A percentile compares a stretch with the other conserved stretches of the same genome.
phyloP scores from a whole-genome alignment of 2,113 vertebrate genomes.

The Tyrannus savana region DNA sequence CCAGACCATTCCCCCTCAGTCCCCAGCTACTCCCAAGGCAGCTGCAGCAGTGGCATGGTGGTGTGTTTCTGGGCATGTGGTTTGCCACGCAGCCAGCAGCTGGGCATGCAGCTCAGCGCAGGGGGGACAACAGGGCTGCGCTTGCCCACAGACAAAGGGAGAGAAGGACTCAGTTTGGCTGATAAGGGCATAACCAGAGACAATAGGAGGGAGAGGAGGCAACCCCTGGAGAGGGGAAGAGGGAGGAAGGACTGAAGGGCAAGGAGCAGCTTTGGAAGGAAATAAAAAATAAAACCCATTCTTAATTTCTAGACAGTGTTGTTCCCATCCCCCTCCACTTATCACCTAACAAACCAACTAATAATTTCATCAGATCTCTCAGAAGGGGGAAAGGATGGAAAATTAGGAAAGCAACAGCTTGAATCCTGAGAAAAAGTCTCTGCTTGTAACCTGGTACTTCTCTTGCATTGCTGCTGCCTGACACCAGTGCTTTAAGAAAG shows the following conservation, averaged over 20 bases:
- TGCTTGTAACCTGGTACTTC: not conserved
- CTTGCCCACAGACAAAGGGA: not conserved
- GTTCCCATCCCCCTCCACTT: not conserved
- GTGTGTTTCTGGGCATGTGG: fast-evolving
- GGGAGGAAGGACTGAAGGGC: not conserved
- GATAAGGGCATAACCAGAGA: not conserved
- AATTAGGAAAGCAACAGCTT: not conserved
- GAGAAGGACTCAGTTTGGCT: fast-evolving
- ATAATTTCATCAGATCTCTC: not conserved
- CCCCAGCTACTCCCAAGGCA: constrained; percentile 22
- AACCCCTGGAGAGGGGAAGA: not conserved
- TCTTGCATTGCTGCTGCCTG: not conserved
- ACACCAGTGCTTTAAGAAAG: not conserved
- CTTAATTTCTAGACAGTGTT: not conserved
- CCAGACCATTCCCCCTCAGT: not conserved
- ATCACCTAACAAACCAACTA: not conserved
- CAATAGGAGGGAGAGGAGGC: not conserved
- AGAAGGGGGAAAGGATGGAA: not conserved
- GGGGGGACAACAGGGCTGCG: not conserved
- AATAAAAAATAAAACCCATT: not conserved
- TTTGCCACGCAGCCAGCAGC: not conserved
- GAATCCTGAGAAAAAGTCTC: not conserved
- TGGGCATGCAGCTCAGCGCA: not conserved
- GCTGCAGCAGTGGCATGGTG: not conserved
- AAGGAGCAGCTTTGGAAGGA: not conserved